Percentiles rank a stretch among this genome's conserved stretches.
Conservation (phyloP, 2,888 invertebrate genomes). For the Megaustenia siamemsis region DNA sequence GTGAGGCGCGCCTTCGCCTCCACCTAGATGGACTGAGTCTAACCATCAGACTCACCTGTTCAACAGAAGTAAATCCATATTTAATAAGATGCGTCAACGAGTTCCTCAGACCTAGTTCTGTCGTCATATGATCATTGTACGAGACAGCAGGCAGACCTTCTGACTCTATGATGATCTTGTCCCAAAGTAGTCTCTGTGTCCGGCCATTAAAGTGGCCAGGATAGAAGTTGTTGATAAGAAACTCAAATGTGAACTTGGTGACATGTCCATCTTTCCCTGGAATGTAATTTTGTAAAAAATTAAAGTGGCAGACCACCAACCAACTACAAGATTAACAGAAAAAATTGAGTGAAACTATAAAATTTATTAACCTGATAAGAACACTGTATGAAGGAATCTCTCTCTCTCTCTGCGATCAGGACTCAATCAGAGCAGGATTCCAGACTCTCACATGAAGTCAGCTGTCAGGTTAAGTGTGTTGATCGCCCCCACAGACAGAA, state of each 20-base stretch:
- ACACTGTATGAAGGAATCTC: too few relatives aligned
- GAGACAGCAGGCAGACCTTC: constrained; percentile 57
- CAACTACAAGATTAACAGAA: too few relatives aligned
- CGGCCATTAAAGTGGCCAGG: background rate
- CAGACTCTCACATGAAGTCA: too few relatives aligned
- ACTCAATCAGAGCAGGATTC: too few relatives aligned
- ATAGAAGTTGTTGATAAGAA: constrained; percentile 62
- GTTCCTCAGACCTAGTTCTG: constrained; percentile 61
- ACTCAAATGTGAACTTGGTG: constrained; percentile 62
- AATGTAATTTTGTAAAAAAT: constrained; percentile 28
- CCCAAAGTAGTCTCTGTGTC: constrained; percentile 58
- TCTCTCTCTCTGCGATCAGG: too few relatives aligned
- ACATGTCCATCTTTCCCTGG: constrained; percentile 70
- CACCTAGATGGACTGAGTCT: too few relatives aligned
- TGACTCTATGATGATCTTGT: constrained; percentile 50
- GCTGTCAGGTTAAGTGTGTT: too few relatives aligned
- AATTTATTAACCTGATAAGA: too few relatives aligned
- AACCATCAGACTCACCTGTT: constrained; percentile 59
- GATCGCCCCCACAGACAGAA: too few relatives aligned
- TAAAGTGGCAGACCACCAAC: too few relatives aligned
- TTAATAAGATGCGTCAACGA: constrained; percentile 62
- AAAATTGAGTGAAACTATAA: too few relatives aligned
- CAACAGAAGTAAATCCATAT: constrained; percentile 66
- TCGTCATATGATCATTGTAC: constrained; percentile 59
- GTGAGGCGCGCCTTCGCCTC: too few relatives aligned